Conservation (phyloP, 2,888 invertebrate genomes). For the Leptinotarsa tumamoca region DNA sequence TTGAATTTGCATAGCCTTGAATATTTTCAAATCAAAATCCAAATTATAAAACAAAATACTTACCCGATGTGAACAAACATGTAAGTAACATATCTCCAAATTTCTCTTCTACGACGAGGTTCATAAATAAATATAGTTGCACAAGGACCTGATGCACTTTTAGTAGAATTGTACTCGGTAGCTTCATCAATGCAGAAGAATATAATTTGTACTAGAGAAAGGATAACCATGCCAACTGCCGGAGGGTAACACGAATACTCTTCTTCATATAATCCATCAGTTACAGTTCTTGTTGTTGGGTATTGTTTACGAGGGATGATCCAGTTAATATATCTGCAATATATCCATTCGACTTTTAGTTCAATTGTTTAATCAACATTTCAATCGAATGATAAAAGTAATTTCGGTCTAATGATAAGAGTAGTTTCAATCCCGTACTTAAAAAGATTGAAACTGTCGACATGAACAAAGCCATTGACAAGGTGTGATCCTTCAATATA, state of each 20-base stretch:
- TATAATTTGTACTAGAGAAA: slow-evolving; percentile 88
- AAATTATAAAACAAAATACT: slow-evolving; percentile 56
- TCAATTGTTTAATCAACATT: neutral
- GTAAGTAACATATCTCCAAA: slow-evolving; percentile 94
- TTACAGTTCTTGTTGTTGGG: slow-evolving; percentile 49
- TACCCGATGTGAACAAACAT: slow-evolving; percentile 97
- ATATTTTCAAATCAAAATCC: too few relatives aligned
- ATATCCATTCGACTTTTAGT: slow-evolving; percentile 69
- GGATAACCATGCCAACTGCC: slow-evolving; percentile 89
- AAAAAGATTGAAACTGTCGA: slow-evolving; percentile 59
- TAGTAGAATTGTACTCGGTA: slow-evolving; percentile 60
- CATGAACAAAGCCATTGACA: too few relatives aligned
- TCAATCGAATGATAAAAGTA: neutral
- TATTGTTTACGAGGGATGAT: slow-evolving; percentile 48
- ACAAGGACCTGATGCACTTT: slow-evolving; percentile 70
- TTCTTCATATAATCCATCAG: slow-evolving; percentile 76
- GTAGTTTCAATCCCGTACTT: slow-evolving; percentile 66
- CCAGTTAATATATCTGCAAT: slow-evolving; percentile 52
- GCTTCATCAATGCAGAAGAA: slow-evolving; percentile 70
- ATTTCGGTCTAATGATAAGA: neutral
- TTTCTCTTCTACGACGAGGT: slow-evolving; percentile 86
- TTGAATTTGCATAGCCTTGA: too few relatives aligned
- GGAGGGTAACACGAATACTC: slow-evolving; percentile 96
- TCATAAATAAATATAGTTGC: slow-evolving; percentile 86
- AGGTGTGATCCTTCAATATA: too few relatives aligned